These are phyloP conservation scores for Neopelma chrysocephalum DNA, from an alignment of 2,797 vertebrate species.

Conservation along the genomic window DNA sequence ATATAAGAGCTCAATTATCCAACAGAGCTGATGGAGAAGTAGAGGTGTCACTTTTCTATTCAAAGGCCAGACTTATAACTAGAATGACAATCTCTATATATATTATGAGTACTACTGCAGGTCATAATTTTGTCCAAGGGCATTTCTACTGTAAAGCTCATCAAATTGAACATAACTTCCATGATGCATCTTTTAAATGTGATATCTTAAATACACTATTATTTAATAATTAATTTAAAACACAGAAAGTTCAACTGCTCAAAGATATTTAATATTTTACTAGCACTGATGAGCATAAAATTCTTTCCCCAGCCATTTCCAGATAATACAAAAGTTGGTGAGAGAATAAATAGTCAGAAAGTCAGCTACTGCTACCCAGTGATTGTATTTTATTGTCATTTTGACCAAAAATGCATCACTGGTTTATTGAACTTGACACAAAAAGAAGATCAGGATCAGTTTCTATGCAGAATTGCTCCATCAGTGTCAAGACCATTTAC, in stretches of 20 bases:
- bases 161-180: neutral
- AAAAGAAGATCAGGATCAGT: neutral
- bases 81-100: neutral
- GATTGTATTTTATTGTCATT: neutral
- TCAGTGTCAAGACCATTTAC: slow-evolving; percentile 33
- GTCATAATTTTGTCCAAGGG: neutral
- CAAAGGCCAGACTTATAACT: neutral
- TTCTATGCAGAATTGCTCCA: neutral
- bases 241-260: neutral
- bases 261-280: neutral
- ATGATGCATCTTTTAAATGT: neutral
- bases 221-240: slow-evolving; percentile 9
- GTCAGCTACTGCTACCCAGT: neutral
- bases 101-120: neutral
- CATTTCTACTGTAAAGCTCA: neutral
- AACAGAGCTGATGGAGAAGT: neutral
- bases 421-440: slow-evolving; percentile 4
- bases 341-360: neutral
- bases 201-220: neutral
- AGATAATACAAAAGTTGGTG: neutral
- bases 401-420: neutral
- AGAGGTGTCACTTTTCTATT: neutral
- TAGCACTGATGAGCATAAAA: neutral
- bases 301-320: neutral
- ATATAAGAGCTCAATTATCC: neutral